Percentiles rank a stretch among this genome's conserved stretches.
Evolutionary conservation across 2,113 vertebrate genomes (phyloP).

Genomic region (Procapra przewalskii): DNA sequence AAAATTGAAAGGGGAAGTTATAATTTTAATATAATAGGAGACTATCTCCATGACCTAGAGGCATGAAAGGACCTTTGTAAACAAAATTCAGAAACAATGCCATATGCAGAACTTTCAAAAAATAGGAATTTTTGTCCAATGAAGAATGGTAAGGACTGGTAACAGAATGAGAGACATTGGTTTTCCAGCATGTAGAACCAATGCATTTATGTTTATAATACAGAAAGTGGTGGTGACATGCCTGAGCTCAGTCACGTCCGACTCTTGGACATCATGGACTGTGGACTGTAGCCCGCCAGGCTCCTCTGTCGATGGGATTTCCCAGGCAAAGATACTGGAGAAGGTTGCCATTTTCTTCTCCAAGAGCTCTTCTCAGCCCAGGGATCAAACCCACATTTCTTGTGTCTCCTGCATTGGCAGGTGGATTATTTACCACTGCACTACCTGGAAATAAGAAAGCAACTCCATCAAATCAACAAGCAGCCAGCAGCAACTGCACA

Average conservation of each 20-base stretch:
- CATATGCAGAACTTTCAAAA: background rate
- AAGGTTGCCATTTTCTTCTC: background rate
- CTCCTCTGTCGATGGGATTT: background rate
- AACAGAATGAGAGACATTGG: background rate
- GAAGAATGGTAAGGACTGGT: background rate
- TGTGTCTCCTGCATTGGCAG: background rate
- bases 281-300: accelerated
- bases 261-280: background rate
- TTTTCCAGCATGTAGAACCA: background rate
- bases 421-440: background rate
- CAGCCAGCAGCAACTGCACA: accelerated
- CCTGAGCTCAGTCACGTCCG: accelerated
- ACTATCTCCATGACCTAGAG: background rate
- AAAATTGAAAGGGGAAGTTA: background rate
- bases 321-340: background rate
- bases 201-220: background rate
- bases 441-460: background rate
- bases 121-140: background rate
- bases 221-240: background rate
- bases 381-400: background rate
- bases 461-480: background rate
- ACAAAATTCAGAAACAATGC: background rate
- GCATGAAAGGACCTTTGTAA: background rate
- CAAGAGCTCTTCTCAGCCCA: background rate
- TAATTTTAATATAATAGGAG: background rate